These are phyloP conservation scores for Melinaea menophilus DNA, from an alignment of 2,888 invertebrate genomes.

Conservation along the genomic window DNA sequence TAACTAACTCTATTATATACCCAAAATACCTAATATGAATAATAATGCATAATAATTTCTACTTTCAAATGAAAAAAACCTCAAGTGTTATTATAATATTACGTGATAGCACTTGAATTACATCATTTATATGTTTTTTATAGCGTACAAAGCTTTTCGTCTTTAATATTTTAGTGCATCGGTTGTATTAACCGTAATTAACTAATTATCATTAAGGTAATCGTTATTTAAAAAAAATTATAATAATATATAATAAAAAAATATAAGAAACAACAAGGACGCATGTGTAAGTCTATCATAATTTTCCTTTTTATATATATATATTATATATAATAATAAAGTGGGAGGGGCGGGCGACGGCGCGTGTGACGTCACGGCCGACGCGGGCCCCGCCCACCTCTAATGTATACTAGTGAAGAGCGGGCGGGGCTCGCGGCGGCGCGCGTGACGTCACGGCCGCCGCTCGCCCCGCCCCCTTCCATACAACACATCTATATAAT, in stretches of 20 bases:
- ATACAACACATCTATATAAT: conserved; percentile 75
- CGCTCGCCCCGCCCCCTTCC: conserved; percentile 28
- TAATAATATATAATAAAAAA: conserved; percentile 42
- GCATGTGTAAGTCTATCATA: conserved; percentile 75
- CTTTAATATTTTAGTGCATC: conserved; percentile 69
- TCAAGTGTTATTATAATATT: conserved; percentile 56
- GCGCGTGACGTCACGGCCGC: conserved; percentile 43
- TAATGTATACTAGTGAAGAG: too few relatives aligned
- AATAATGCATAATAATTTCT: conserved; percentile 77
- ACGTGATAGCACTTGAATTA: conserved; percentile 72
- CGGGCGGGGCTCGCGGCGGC: conserved; percentile 31
- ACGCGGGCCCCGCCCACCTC: conserved; percentile 30
- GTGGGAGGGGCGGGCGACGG: conserved; percentile 43
- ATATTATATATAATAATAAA: conserved; percentile 48
- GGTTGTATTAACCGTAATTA: conserved; percentile 78
- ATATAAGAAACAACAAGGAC: conserved; percentile 72
- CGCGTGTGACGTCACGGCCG: conserved; percentile 32
- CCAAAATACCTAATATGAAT: conserved; percentile 78
- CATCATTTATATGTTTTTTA: conserved; percentile 58
- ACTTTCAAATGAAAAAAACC: conserved; percentile 62
- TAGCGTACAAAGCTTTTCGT: conserved; percentile 72
- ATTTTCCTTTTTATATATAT: conserved; percentile 75
- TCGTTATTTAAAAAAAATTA: conserved; percentile 55
- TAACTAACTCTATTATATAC: conserved; percentile 77
- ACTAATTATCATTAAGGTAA: conserved; percentile 78